Base-by-base conservation (phyloP, 1,140 invertebrate genomes). In the Sweltsa coloradensis region DNA sequence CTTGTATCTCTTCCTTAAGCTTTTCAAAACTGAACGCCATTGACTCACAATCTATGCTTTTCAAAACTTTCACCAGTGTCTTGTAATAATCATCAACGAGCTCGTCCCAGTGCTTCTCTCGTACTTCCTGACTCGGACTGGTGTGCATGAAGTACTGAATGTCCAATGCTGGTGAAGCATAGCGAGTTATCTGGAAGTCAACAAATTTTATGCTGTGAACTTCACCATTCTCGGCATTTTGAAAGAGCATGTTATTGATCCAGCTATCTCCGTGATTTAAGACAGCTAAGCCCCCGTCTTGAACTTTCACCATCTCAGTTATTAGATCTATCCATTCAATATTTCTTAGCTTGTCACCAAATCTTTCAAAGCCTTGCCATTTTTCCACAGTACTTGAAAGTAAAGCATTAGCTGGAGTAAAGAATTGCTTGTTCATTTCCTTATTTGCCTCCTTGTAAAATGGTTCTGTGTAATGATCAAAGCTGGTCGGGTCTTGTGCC, bases 401-500 rank as follows among this genome's bases (percentile, higher is more conserved):
- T 16, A 16, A 13, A 6, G 26, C 23, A 9, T 26, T 1, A 0
- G 45, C 9, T 14, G 31, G 19, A 3, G 7, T 6, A 13, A 22
- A 3, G 31, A 39, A 47, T 3, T 25, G 19, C 7, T 21, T 11
- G 13, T 37, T 22, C 16, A 22, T 21, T 0, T 41, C 23, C 2
- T 31, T 6, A 11, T 41, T 40, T 5, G 21, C 29, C 16, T 23
- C 22, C 7, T 3, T 18, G 21, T 40, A 47, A n/a, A 47, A 3
- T 5, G 14, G 13, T 27, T 47, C 45, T 13, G 14, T 13, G 29
- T 40, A 47, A 0, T 22, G 5, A 39, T 47, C 45, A 9, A 47
- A 24, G 2, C 14, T 16, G 0, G 9, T 16, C 13, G 79, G 77
- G 54, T 78, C 70, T 53, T 69, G 64, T 27, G 64, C 56, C 34